Evolutionary conservation across 2,888 invertebrate species (phyloP).

Genomic region (Trachelus tabidus): DNA sequence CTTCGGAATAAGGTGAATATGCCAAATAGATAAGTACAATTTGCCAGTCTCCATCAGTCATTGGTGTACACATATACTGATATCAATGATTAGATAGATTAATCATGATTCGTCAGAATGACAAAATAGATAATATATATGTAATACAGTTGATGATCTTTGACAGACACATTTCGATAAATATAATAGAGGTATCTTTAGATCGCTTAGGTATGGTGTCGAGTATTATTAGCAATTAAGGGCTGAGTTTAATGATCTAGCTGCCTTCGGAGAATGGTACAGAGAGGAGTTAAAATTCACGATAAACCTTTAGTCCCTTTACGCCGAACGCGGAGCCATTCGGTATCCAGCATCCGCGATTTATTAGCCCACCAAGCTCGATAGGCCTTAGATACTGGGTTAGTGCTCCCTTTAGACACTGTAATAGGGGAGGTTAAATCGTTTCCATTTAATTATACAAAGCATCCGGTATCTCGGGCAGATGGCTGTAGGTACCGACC

Average conservation of each 20-base stretch:
- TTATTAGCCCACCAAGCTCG: constrained; percentile 16
- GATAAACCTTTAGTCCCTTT: constrained; percentile 2
- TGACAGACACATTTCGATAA: not conserved
- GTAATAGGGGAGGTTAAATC: constrained; percentile 11
- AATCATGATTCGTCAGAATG: not conserved
- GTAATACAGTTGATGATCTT: not conserved
- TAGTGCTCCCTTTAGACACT: constrained; percentile 13
- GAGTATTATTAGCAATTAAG: not conserved
- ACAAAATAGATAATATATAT: not conserved
- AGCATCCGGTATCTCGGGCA: constrained; percentile 2
- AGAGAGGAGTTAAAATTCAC: not conserved
- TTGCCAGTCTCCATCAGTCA: no score
- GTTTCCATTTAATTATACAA: constrained; percentile 20
- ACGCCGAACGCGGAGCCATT: constrained; percentile 14
- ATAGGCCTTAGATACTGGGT: constrained; percentile 5
- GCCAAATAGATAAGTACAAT: not conserved
- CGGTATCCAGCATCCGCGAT: constrained; percentile 3
- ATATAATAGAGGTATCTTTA: not conserved
- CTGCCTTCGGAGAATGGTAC: not conserved
- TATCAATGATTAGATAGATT: not conserved
- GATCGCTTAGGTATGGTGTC: not conserved
- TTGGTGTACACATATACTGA: no score
- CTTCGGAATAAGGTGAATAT: constrained; percentile 28
- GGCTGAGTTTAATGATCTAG: not conserved
- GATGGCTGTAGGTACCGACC: not conserved